A percentile compares a stretch with the other conserved stretches of the same genome.
Conservation (phyloP, 2,113 vertebrate species). For the Butastur rufipennis region DNA sequence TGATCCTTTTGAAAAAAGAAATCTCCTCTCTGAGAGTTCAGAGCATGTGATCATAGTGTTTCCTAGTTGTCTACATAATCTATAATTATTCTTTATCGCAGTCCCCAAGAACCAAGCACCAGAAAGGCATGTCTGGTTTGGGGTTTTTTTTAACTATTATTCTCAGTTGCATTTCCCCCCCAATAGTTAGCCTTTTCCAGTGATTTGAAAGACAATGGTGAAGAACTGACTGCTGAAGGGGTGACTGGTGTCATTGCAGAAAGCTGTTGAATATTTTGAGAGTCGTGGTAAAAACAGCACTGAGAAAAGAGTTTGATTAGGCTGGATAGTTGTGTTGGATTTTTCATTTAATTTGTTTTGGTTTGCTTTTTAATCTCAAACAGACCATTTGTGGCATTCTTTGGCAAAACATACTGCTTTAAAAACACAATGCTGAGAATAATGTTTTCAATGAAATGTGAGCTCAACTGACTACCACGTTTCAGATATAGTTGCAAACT, state of each 20-base stretch:
- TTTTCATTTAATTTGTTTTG: background rate
- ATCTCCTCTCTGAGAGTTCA: background rate
- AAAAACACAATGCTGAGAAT: background rate
- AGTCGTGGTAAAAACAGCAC: background rate
- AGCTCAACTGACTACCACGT: background rate
- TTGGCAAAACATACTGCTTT: background rate
- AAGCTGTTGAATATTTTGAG: background rate
- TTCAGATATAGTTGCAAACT: conserved; percentile 14
- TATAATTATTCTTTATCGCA: background rate
- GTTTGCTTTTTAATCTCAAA: background rate
- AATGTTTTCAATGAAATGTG: background rate
- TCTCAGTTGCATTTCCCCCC: background rate
- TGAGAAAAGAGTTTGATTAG: background rate
- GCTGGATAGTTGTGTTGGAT: background rate
- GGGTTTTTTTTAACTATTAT: background rate
- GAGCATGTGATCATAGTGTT: background rate
- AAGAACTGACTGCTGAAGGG: background rate
- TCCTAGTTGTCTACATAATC: background rate
- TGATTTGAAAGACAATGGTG: background rate
- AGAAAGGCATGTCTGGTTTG: background rate
- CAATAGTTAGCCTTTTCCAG: background rate
- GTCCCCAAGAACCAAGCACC: background rate
- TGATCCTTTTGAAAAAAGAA: background rate
- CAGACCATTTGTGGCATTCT: background rate
- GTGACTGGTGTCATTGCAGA: background rate